Conservation (phyloP, 2,113 vertebrate species). For the Salvator merianae region DNA sequence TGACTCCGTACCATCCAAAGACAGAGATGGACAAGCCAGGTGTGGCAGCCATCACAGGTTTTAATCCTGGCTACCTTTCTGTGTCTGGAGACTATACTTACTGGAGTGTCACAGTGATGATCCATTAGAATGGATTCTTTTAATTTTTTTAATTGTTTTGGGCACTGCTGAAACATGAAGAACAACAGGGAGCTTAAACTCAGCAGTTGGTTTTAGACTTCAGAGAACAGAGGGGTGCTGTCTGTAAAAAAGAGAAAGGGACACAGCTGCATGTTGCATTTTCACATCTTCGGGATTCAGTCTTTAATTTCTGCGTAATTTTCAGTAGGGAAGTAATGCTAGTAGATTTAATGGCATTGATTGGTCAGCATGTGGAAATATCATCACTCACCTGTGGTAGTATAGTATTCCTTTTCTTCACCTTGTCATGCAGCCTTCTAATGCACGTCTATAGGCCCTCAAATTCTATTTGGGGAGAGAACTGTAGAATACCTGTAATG, state of each 20-base stretch:
- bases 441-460: background rate
- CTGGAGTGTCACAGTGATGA: accelerated
- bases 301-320: background rate
- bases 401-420: background rate
- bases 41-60: too few relatives aligned
- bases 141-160: too few relatives aligned
- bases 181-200: background rate
- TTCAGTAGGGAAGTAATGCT: background rate
- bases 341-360: background rate
- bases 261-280: background rate
- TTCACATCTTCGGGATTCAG: too few relatives aligned
- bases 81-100: too few relatives aligned
- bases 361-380: background rate
- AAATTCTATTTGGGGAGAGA: background rate
- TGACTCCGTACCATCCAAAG: background rate
- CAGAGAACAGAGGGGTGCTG: background rate
- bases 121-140: too few relatives aligned
- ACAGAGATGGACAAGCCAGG: background rate
- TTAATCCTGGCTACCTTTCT: background rate
- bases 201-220: background rate
- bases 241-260: background rate
- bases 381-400: background rate
- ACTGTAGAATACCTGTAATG: background rate
- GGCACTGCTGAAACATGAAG: background rate
- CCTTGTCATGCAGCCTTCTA: background rate